Evolutionary conservation across 2,888 invertebrate genomes (phyloP).

Genomic region (Camponotus fellah): DNA sequence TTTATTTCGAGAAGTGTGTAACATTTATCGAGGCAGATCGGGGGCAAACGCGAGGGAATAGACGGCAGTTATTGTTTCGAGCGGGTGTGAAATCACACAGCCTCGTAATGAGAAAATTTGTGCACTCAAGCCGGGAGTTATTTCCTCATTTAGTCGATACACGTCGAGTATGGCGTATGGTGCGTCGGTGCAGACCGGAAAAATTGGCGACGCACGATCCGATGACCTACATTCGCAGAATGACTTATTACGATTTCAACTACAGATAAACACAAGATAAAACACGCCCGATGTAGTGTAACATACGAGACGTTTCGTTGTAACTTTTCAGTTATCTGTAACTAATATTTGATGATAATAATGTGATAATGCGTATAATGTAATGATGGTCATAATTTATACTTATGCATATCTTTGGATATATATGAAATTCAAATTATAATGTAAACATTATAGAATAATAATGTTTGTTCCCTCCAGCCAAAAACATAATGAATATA

Average conservation of each 20-base stretch:
- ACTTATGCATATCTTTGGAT: too few relatives aligned
- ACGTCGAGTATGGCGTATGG: slow-evolving; percentile 32
- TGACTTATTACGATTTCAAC: slow-evolving; percentile 43
- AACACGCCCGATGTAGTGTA: neutral
- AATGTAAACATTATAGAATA: neutral
- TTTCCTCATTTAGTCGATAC: slow-evolving; percentile 57
- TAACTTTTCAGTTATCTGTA: neutral
- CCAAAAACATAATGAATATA: neutral
- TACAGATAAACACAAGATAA: slow-evolving; percentile 24
- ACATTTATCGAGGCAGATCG: slow-evolving; percentile 26
- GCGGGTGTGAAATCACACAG: slow-evolving; percentile 40
- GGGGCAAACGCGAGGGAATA: slow-evolving; percentile 31
- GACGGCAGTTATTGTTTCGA: slow-evolving; percentile 38
- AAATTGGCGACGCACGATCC: slow-evolving; percentile 54
- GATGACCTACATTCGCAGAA: slow-evolving; percentile 48
- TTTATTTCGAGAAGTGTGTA: slow-evolving; percentile 20
- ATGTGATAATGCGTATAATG: neutral
- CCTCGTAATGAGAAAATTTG: slow-evolving; percentile 38
- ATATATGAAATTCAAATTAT: slow-evolving; percentile 21
- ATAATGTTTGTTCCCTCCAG: slow-evolving; percentile 2
- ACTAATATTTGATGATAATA: neutral
- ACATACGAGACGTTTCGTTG: neutral
- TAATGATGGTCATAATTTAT: neutral
- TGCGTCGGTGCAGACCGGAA: slow-evolving; percentile 3
- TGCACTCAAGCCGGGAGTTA: slow-evolving; percentile 43